Evolutionary conservation across 53 echinoderm and acorn worm species (phyloP).

Genomic region (Astropecten irregularis): DNA sequence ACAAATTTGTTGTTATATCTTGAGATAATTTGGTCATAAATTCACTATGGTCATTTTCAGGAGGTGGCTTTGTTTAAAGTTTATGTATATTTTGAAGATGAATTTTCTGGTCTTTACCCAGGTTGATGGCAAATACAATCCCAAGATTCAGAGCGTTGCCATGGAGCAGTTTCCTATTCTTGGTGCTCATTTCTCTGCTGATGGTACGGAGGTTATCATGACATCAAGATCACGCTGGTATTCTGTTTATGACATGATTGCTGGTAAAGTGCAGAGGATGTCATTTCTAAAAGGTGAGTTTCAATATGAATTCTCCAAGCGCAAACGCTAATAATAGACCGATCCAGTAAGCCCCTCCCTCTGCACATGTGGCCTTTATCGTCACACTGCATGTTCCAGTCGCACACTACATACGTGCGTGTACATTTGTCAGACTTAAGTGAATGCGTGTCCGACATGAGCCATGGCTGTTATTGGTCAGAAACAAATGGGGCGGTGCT

Average conservation of each 20-base stretch:
- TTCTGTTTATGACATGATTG: conserved; percentile 92
- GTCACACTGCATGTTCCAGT: no score
- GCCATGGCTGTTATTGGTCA: no score
- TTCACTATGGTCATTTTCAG: background rate
- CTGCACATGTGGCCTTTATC: no score
- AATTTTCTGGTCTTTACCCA: background rate
- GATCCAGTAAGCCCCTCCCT: no score
- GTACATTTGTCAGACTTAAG: no score
- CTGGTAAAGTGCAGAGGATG: conserved; percentile 81
- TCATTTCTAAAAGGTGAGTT: conserved; percentile 80
- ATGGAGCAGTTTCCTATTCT: conserved; percentile 83
- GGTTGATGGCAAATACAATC: conserved; percentile 88
- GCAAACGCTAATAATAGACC: no score
- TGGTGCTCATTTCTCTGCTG: conserved; percentile 84
- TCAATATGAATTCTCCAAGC: no score
- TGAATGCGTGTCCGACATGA: no score
- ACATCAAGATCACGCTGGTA: conserved; percentile 70
- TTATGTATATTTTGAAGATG: background rate
- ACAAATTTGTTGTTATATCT: no score
- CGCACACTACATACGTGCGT: no score
- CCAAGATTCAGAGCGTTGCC: conserved; percentile 89
- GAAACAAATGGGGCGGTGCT: no score
- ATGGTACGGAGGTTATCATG: conserved; percentile 87
- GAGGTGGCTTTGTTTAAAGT: no score
- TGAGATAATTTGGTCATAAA: background rate